Base-by-base conservation (phyloP, 2,113 vertebrate genomes). In the Abramis brama region DNA sequence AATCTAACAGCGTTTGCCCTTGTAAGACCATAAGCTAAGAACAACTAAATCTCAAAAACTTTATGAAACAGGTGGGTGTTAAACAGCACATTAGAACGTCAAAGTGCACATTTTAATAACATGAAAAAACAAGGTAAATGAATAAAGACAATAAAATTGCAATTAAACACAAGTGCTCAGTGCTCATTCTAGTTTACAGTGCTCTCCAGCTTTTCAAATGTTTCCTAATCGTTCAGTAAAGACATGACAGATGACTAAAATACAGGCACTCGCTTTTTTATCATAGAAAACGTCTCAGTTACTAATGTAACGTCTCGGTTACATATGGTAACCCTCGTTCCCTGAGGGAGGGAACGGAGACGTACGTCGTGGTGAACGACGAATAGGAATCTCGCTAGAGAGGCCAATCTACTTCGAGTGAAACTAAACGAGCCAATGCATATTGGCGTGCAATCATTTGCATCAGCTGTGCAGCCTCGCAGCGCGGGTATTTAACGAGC, bases 111-210 rank as follows among this genome's bases (percentile, higher is more conserved):
- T 66, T 30, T 66, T 17, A 82, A 68, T 12, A 68, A 30, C 27
- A 76, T 17, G 47, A 76, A 15, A 66, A 23, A 80, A 59, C 33
- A 6, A 36, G 3, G 12, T 23, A 36, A 78, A 78, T 43, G 0
- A 62, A 64, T 27, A 47, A 43, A 79, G 27, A 75, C 21, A 79
- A 47, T 80, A 27, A 64, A 80, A 80, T 30, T 0, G 8, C 12
- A 23, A 39, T 60, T 45, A 21, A 77, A 77, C 36, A 43, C 73
- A 78, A 43, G 55, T 79, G 78, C 30, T 79, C 55, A 43, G 77
- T 47, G 73, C 43, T 36, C 27, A 68, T 33, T 33, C 23, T 62
- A 62, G 59, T 62, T 57, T 21, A 17, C 19, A 21, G 30, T 75
- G 39, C n/a, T 75, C 45, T 79, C 36, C 12, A 45, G 12, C 25